Conservation (phyloP, 2,797 vertebrate species). For the Typhlichthys subterraneus region DNA sequence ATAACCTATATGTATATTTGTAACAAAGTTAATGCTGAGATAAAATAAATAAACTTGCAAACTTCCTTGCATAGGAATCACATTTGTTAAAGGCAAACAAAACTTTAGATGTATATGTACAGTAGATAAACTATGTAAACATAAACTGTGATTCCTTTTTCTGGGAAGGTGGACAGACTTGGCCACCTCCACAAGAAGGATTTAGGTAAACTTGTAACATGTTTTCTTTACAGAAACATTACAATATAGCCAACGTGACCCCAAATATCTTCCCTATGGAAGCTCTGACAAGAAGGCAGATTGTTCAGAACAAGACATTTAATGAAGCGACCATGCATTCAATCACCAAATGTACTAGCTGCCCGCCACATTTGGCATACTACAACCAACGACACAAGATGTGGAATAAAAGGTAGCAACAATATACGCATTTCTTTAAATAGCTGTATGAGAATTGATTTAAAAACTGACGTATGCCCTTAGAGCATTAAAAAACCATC, state of each 20-base stretch:
- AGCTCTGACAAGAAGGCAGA: conserved; percentile 69
- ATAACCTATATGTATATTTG: conserved; percentile 36
- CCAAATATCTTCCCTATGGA: conserved; percentile 60
- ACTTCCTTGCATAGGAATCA: conserved; percentile 81
- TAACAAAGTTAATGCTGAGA: conserved; percentile 39
- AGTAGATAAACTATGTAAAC: conserved; percentile 40
- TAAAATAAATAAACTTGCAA: conserved; percentile 6
- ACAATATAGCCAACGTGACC: conserved; percentile 61
- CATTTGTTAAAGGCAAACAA: conserved; percentile 59
- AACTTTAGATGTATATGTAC: conserved; percentile 42
- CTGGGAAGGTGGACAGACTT: background rate
- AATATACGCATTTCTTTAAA: too few relatives aligned
- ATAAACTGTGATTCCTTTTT: conserved; percentile 48
- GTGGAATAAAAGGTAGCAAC: too few relatives aligned
- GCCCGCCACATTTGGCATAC: too few relatives aligned
- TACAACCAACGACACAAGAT: too few relatives aligned
- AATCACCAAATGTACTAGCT: background rate
- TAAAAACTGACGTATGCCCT: too few relatives aligned
- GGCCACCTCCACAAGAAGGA: conserved; percentile 31
- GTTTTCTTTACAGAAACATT: conserved; percentile 59
- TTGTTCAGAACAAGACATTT: conserved; percentile 9
- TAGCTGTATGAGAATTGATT: too few relatives aligned
- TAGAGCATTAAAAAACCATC: too few relatives aligned
- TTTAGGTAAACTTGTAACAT: conserved; percentile 33
- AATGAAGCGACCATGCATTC: background rate